Base-by-base conservation (phyloP, 1,140 invertebrate species). In the Cataglyphis hispanica region DNA sequence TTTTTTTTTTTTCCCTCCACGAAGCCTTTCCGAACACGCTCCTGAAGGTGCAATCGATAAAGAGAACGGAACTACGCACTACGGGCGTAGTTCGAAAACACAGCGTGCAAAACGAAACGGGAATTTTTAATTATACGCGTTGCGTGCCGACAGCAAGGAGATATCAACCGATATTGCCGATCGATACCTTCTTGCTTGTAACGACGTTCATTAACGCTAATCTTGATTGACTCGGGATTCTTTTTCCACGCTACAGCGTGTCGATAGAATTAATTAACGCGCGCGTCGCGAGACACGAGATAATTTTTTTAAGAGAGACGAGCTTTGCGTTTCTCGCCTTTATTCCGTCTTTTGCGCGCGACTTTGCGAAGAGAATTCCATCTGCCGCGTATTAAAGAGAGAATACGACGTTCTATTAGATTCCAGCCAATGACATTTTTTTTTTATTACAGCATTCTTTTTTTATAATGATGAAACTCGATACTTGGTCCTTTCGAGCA, bases 31-130 rank as follows among this genome's bases (percentile, higher is more conserved):
- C 5, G 19, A 1, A 34, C n/a, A 34, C 6, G 58, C 56, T 64
- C 22, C 60, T 60, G 27, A 58, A 87, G 63, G 53, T 37, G 64
- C 34, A 50, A 27, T 22, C 46, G 69, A 88, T 87, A 89, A 88
- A 40, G 4, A 5, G 46, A 5, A 25, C 53, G 27, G 25, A 74
- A 40, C 34, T 40, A 75, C 70, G 31, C 46, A 13, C 74, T 50
- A 64, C 46, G 67, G 40, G 75, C 22, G 25, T 53, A 58, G 56
- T 83, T 22, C 31, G 31, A n/a, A 13, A 19, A 67, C 56, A 34
- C 22, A 34, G 25, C n/a, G 22, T 13, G 63, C 40, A 25, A 63
- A 31, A 66, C 31, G 34, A 22, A 60, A 4, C 31, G 31, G 50
- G 50, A 83, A 83, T 46, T 43, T 61, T 83, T 83, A 83, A 83